Evolutionary conservation across 2,113 vertebrate species (phyloP), one percentile per base, ranked within the genome.

Genomic region (Capra hircus): DNA sequence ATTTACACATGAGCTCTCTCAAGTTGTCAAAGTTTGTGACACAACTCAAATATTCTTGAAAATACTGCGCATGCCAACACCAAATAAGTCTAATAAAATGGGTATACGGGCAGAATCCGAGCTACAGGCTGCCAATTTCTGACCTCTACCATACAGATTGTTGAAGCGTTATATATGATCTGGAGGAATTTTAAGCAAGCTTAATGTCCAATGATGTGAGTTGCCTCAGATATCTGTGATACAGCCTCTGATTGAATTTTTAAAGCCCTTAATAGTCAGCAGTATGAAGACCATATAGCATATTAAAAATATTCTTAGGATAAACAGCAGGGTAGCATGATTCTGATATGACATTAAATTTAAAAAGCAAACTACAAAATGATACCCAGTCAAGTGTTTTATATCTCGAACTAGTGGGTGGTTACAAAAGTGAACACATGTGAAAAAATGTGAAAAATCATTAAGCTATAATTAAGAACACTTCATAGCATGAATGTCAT

Each of bases 341-440:
- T 93, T 86, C 62, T 78, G 13, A 16, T 48, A n/a, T 33, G 71
- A 57, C 30, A 78, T 88, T 67, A 81, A 59, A 94, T 92, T 95
- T 94, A 55, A 97, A 97, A 96, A 67, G 50, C 62, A 90, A 96
- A 89, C 81, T 89, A 57, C 25, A 91, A 74, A 91, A 53, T 45
- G 7, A 93, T 45, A 55, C 77, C 77, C 55, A 67, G 50, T 23
- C 77, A 89, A 91, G 91, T 67, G 53, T 64, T 88, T 91, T 57
- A 33, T 78, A 84, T 83, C 64, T 97, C 59, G 43, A 97, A 86
- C 81, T 62, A 1, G 25, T 23, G 36, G 43, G 28, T 9, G 15
- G 85, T 96, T 90, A 91, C 90, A 91, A 53, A 77, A 88, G 88
- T 71, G 85, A 97, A 67, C 67, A 91, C 71, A 64, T 64, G 60